These are phyloP conservation scores for Uloborus plumipes DNA, from an alignment of 2,888 invertebrate genomes.

Conservation along the genomic window DNA sequence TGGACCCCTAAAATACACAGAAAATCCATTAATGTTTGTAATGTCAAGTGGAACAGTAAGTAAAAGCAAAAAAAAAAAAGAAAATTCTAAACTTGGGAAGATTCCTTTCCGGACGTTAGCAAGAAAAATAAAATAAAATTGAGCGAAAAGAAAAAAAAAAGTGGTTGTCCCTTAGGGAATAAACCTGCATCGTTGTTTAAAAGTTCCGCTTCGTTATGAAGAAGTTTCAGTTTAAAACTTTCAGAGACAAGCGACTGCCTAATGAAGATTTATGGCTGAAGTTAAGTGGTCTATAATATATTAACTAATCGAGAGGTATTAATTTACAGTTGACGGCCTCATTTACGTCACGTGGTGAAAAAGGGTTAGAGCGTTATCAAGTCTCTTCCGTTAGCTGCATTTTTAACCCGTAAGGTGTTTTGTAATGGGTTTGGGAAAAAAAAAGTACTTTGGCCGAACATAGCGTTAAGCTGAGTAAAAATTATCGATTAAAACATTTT, in stretches of 20 bases:
- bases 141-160: neutral
- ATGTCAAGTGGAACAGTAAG: neutral
- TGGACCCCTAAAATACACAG: conserved; percentile 12
- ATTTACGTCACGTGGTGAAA: no score
- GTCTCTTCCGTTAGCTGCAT: no score
- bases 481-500: no score
- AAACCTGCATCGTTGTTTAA: neutral
- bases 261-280: conserved; percentile 44
- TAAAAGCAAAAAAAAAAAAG: no score
- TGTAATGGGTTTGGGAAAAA: no score
- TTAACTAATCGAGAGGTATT: conserved; percentile 31
- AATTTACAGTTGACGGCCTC: conserved; percentile 15
- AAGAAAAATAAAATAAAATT: no score
- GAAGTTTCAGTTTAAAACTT: neutral
- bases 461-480: no score
- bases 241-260: neutral
- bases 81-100: no score
- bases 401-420: no score
- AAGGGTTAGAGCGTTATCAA: no score
- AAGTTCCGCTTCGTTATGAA: neutral
- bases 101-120: no score
- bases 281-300: conserved; percentile 44
- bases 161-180: neutral
- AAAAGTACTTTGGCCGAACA: no score
- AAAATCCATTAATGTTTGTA: conserved; percentile 39